phyloP scores from a whole-genome alignment of 1,140 invertebrate species.

The Reticulitermes speratus region DNA sequence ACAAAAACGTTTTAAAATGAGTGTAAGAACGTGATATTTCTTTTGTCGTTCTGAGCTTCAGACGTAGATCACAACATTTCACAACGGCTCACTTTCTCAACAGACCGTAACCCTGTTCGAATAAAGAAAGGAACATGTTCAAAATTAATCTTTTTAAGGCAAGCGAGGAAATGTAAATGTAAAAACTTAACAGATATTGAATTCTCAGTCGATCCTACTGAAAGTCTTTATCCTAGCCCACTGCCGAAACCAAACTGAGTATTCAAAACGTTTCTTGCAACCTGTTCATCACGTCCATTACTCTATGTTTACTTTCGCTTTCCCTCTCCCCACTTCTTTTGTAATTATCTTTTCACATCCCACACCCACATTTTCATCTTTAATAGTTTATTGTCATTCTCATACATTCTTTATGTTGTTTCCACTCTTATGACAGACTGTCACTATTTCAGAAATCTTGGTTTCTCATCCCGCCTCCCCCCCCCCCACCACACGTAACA shows the following conservation, averaged over 20 bases:
- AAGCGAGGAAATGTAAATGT: background rate
- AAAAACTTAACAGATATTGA: background rate
- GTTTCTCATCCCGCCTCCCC: background rate
- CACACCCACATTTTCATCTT: background rate
- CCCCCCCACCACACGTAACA: background rate
- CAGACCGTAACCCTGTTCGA: background rate
- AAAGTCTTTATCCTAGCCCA: background rate
- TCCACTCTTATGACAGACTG: background rate
- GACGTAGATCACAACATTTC: background rate
- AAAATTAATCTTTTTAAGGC: background rate
- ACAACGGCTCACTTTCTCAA: background rate
- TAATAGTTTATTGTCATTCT: background rate
- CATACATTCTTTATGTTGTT: background rate
- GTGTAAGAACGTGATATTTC: background rate
- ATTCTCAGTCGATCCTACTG: background rate
- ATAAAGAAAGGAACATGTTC: background rate
- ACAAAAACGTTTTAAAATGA: background rate
- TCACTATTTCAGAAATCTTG: background rate
- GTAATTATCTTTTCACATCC: background rate
- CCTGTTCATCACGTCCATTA: background rate
- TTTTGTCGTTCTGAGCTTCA: background rate
- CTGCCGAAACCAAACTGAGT: background rate
- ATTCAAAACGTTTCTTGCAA: background rate
- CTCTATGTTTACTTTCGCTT: background rate
- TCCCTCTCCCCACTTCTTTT: background rate